These are phyloP conservation scores for Macaria liturata DNA, from an alignment of 2,888 invertebrate species.

Conservation along the genomic window DNA sequence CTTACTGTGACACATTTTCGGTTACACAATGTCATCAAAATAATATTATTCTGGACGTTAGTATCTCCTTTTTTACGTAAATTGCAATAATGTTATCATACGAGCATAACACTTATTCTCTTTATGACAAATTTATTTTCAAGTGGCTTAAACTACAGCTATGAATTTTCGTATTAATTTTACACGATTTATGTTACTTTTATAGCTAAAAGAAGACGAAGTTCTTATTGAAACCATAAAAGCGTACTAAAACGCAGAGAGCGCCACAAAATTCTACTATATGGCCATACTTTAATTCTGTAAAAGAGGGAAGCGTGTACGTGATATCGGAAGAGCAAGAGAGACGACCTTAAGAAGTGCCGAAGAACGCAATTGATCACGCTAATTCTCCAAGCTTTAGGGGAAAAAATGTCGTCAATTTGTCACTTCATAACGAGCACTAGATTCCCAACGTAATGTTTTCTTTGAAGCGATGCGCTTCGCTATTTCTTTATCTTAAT, in stretches of 20 bases:
- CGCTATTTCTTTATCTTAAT: constrained; percentile 40
- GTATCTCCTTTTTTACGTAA: too few relatives aligned
- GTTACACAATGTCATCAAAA: too few relatives aligned
- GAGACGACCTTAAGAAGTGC: constrained; percentile 58
- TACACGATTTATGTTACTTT: constrained; percentile 4
- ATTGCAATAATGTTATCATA: too few relatives aligned
- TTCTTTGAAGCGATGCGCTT: constrained; percentile 41
- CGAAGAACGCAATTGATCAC: constrained; percentile 77
- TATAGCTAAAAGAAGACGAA: constrained; percentile 17
- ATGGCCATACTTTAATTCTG: constrained; percentile 19
- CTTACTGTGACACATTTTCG: too few relatives aligned
- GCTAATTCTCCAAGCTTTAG: constrained; percentile 71
- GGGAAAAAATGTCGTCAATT: constrained; percentile 73
- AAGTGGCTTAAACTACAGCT: not conserved
- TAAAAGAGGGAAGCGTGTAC: constrained; percentile 25
- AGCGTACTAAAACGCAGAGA: constrained; percentile 22
- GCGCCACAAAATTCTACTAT: constrained; percentile 13
- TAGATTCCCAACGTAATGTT: constrained; percentile 51
- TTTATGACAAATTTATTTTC: too few relatives aligned
- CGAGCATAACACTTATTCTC: too few relatives aligned
- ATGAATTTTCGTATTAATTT: not conserved
- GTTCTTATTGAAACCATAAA: constrained; percentile 21
- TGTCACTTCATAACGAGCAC: constrained; percentile 72
- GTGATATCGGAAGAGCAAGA: constrained; percentile 36
- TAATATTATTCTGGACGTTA: too few relatives aligned